These are phyloP conservation scores for Synanthedon vespiformis DNA, from an alignment of 2,888 invertebrate species.

Conservation along the genomic window DNA sequence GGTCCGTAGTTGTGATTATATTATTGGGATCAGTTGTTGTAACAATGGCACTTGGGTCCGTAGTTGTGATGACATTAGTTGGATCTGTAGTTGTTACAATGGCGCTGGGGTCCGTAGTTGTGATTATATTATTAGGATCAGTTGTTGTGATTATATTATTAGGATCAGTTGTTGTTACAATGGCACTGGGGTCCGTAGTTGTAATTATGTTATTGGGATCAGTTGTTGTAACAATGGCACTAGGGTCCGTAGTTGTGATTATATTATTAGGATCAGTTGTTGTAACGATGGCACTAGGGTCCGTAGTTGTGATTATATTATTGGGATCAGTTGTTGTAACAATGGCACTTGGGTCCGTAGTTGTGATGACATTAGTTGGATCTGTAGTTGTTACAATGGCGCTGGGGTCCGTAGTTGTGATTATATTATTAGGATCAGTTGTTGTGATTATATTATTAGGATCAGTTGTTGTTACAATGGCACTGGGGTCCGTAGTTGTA, in stretches of 20 bases:
- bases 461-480: conserved; percentile 2
- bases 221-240: conserved; percentile 1
- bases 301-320: conserved; percentile 2
- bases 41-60: neutral
- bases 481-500: conserved; percentile 4
- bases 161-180: conserved; percentile 1
- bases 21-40: neutral
- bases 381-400: conserved; percentile 1
- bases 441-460: too few relatives aligned
- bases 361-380: neutral
- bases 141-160: neutral
- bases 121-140: neutral
- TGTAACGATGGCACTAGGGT: conserved; percentile 1
- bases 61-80: neutral
- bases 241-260: conserved; percentile 3
- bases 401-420: conserved; percentile 3
- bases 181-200: conserved; percentile 1
- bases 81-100: too few relatives aligned
- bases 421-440: conserved; percentile 2
- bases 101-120: neutral
- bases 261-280: conserved; percentile 1
- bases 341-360: conserved; percentile 4
- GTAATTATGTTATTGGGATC: neutral
- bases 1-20: conserved; percentile 2
- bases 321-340: neutral